Conservation (phyloP, 2,113 vertebrate species). For the Gnathonemus longibarbis region DNA sequence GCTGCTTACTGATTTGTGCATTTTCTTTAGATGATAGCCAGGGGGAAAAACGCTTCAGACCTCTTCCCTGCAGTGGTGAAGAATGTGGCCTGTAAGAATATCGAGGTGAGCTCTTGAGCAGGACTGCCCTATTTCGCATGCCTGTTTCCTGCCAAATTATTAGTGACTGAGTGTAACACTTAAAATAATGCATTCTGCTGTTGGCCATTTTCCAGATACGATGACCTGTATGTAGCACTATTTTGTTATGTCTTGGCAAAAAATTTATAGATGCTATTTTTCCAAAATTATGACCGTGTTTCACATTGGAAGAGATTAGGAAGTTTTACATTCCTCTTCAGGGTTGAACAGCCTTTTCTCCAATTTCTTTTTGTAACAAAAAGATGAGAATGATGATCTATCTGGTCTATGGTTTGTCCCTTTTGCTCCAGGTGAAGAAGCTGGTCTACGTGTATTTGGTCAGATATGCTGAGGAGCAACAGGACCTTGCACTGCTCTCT, state of each 20-base stretch:
- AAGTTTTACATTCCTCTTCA: not conserved
- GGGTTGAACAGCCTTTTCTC: not conserved
- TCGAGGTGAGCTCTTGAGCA: slow-evolving; percentile 70
- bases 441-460: slow-evolving; percentile 96
- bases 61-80: slow-evolving; percentile 97
- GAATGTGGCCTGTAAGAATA: slow-evolving; percentile 97
- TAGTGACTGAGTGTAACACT: not conserved
- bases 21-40: slow-evolving; percentile 82
- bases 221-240: not conserved
- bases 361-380: not conserved
- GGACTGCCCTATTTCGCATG: not conserved
- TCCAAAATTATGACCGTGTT: not conserved
- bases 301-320: not conserved
- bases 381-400: slow-evolving; percentile 8
- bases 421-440: slow-evolving; percentile 81
- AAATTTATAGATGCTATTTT: not conserved
- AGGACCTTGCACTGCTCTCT: slow-evolving; percentile 90
- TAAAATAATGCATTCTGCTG: not conserved
- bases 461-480: slow-evolving; percentile 93
- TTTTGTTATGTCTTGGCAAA: not conserved
- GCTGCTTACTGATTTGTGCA: not conserved
- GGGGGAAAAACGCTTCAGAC: slow-evolving; percentile 93
- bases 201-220: not conserved
- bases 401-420: not conserved
- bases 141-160: not conserved